Percentiles rank a stretch among this genome's conserved stretches.
phyloP scores from a whole-genome alignment of 2,113 vertebrate genomes.

The Excalfactoria chinensis region DNA sequence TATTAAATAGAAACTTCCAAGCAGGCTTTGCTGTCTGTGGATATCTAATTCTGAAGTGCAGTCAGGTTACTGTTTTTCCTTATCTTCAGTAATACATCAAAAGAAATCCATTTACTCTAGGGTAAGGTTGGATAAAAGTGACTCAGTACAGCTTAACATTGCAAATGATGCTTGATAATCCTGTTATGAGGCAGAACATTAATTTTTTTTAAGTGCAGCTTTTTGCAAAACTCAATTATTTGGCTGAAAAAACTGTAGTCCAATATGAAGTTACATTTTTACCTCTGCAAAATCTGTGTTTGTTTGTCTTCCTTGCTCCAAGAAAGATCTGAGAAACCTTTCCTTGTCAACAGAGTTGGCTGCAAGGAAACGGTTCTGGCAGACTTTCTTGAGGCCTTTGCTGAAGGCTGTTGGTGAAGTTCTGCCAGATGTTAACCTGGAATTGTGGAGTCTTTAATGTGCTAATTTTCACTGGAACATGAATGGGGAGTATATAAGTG shows the following conservation, averaged over 20 bases:
- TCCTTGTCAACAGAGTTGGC: background rate
- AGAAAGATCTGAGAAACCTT: background rate
- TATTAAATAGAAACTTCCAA: background rate
- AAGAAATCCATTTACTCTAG: background rate
- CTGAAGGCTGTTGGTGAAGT: background rate
- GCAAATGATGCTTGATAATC: background rate
- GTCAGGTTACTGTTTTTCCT: background rate
- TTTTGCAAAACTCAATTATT: background rate
- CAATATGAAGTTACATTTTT: background rate
- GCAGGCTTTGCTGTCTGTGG: background rate
- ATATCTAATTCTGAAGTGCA: background rate
- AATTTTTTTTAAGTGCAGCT: background rate
- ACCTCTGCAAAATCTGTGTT: background rate
- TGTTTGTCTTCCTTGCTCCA: background rate
- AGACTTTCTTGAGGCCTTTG: background rate
- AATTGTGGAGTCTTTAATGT: background rate
- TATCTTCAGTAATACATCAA: background rate
- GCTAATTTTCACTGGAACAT: background rate
- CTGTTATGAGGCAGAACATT: background rate
- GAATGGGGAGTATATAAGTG: background rate
- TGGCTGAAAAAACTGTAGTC: background rate
- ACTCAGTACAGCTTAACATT: background rate
- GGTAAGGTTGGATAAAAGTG: background rate
- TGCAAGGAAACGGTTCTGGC: background rate
- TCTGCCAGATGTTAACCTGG: background rate